Percentiles rank a stretch among this genome's conserved stretches.
Conservation (phyloP, 2,113 vertebrate species). For the Zosterops pallidus region DNA sequence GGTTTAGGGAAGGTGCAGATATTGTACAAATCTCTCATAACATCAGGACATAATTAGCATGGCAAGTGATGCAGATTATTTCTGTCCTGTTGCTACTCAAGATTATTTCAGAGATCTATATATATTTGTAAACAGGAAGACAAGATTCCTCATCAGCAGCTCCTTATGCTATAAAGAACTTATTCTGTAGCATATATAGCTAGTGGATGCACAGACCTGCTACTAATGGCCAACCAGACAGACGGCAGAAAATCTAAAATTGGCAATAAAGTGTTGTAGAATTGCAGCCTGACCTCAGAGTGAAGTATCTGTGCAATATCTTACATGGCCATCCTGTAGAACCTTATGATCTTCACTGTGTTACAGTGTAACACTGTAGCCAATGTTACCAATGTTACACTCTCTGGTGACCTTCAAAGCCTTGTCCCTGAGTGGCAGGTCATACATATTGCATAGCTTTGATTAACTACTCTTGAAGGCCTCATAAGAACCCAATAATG, state of each 20-base stretch:
- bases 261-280: neutral
- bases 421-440: neutral
- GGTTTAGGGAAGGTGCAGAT: neutral
- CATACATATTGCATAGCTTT: neutral
- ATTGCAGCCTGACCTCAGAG: neutral
- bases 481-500: neutral
- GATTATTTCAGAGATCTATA: neutral
- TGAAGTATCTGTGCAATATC: neutral
- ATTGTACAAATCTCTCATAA: neutral
- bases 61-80: neutral
- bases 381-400: too few relatives aligned
- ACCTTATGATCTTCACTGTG: neutral
- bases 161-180: neutral
- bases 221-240: neutral
- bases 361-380: too few relatives aligned
- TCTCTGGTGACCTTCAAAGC: neutral
- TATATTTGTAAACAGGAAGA: neutral
- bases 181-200: neutral
- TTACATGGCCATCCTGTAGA: neutral
- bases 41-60: neutral
- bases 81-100: neutral
- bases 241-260: neutral
- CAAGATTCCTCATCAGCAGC: neutral
- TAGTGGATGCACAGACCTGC: neutral
- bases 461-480: neutral